These are phyloP conservation scores for Engraulis encrasicolus DNA, from an alignment of 2,113 vertebrate genomes.

Conservation along the genomic window DNA sequence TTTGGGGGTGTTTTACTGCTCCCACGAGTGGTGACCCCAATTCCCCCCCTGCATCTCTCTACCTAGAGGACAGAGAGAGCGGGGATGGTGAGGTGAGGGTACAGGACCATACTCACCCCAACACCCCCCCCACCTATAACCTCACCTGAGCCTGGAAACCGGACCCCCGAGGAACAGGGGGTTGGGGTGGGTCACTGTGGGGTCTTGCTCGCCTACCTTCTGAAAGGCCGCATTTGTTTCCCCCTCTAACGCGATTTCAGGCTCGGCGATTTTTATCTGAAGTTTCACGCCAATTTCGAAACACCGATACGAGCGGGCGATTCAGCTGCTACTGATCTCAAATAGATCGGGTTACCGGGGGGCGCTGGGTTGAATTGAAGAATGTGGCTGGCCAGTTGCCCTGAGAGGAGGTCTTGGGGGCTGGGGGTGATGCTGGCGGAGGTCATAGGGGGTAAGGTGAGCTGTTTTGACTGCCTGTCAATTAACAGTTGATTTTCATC, in stretches of 20 bases:
- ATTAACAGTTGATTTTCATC: slow-evolving; percentile 76
- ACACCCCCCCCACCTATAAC: slow-evolving; percentile 33
- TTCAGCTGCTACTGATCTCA: slow-evolving; percentile 80
- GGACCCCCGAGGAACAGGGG: no score
- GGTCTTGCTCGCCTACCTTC: slow-evolving; percentile 54
- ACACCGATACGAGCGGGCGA: slow-evolving; percentile 65
- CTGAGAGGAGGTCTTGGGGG: slow-evolving; percentile 40
- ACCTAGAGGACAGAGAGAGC: slow-evolving; percentile 28
- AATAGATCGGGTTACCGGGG: slow-evolving; percentile 71
- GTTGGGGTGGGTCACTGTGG: slow-evolving; percentile 51
- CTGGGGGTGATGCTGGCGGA: slow-evolving; percentile 22
- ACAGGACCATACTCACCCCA: background rate
- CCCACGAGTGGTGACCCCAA: slow-evolving; percentile 65
- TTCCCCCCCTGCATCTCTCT: slow-evolving; percentile 43
- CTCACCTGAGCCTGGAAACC: slow-evolving; percentile 65
- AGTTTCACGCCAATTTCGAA: slow-evolving; percentile 74
- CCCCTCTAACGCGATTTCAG: slow-evolving; percentile 62
- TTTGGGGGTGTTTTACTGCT: slow-evolving; percentile 65
- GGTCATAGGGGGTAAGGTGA: slow-evolving; percentile 54
- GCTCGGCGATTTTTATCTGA: slow-evolving; percentile 70
- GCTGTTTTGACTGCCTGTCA: slow-evolving; percentile 80
- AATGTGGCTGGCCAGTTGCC: slow-evolving; percentile 64
- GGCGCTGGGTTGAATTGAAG: slow-evolving; percentile 61
- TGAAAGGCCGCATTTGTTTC: slow-evolving; percentile 69
- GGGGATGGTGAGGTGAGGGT: background rate